A percentile compares a stretch with the other conserved stretches of the same genome.
phyloP scores from a whole-genome alignment of 1,140 invertebrate species.

The Drosophila virilis region DNA sequence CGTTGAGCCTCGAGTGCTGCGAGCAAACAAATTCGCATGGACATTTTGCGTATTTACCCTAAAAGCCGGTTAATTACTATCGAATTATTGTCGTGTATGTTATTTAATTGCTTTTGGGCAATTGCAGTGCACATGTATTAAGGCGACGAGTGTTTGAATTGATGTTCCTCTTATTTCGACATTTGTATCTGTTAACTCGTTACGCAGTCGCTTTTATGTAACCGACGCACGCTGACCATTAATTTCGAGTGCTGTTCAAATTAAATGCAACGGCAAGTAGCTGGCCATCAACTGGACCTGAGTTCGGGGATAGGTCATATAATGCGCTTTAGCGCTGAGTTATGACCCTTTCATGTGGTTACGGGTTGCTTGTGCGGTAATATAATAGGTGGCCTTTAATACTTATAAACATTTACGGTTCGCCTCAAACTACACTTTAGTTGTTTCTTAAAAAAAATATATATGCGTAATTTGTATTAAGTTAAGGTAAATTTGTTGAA shows the following conservation, averaged over 20 bases:
- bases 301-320: conserved; percentile 31
- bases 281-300: conserved; percentile 50
- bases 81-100: conserved; percentile 33
- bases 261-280: conserved; percentile 57
- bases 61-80: conserved; percentile 35
- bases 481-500: neutral
- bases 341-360: conserved; percentile 12
- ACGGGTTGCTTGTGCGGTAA: neutral
- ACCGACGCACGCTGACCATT: conserved; percentile 58
- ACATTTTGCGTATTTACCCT: conserved; percentile 3
- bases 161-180: conserved; percentile 19
- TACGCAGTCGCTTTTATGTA: conserved; percentile 45
- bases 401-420: neutral
- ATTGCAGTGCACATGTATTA: conserved; percentile 62
- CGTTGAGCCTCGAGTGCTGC: conserved; percentile 14
- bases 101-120: conserved; percentile 54
- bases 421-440: no score
- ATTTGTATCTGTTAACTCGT: conserved; percentile 24
- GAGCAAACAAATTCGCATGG: conserved; percentile 16
- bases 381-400: conserved; percentile 8
- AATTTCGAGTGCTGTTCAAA: conserved; percentile 58
- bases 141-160: conserved; percentile 19
- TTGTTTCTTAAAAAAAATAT: no score
- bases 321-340: conserved; percentile 34
- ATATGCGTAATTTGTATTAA: no score